A percentile compares a stretch with the other conserved stretches of the same genome.
phyloP scores from a whole-genome alignment of 2,113 vertebrate species.

The Tragelaphus imberbis region DNA sequence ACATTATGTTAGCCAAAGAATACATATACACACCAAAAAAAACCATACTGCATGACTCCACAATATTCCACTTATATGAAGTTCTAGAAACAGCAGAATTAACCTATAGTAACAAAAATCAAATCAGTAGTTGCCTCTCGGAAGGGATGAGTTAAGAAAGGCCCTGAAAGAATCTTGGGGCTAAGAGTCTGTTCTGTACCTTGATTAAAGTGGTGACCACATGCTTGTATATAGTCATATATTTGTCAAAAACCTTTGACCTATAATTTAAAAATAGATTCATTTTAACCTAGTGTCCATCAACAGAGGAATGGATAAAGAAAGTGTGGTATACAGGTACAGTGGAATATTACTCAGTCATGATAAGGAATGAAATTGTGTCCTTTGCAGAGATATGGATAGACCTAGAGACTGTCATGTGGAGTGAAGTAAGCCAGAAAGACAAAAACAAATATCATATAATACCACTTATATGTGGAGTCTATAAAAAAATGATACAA shows the following conservation, averaged over 20 bases:
- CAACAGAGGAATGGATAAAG: neutral
- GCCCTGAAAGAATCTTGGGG: neutral
- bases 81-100: neutral
- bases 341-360: neutral
- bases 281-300: neutral
- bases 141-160: neutral
- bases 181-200: neutral
- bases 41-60: neutral
- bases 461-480: neutral
- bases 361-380: neutral
- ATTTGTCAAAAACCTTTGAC: neutral
- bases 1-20: neutral
- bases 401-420: neutral
- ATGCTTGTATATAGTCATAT: neutral
- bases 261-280: neutral
- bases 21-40: neutral
- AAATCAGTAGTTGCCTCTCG: neutral
- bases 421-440: neutral
- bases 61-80: neutral
- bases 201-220: neutral
- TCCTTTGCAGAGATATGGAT: neutral
- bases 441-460: neutral
- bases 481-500: neutral
- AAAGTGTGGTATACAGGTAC: neutral
- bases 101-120: neutral